Conservation (phyloP, 2,888 invertebrate genomes). For the Ernsta delagoae region DNA sequence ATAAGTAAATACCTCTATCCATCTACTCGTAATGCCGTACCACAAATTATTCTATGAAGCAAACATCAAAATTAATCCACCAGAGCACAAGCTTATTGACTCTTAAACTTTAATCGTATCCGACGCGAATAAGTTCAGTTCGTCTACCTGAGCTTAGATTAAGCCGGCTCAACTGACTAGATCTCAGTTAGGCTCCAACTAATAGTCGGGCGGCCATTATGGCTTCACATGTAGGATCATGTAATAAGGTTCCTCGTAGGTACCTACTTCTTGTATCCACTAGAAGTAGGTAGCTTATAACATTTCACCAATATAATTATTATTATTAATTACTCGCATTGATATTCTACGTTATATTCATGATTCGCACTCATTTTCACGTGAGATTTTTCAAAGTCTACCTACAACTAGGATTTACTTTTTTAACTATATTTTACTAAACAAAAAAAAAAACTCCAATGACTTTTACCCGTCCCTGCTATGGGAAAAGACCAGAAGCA, state of each 20-base stretch:
- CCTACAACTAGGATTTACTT: too few species aligned
- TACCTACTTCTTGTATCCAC: too few species aligned
- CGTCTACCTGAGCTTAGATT: conserved; percentile 58
- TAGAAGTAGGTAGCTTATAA: too few species aligned
- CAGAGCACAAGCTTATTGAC: conserved; percentile 15
- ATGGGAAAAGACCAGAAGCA: background rate
- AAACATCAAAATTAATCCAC: background rate
- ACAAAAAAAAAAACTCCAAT: too few species aligned
- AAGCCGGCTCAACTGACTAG: conserved; percentile 57
- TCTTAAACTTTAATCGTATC: conserved; percentile 43
- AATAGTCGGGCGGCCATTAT: conserved; percentile 61
- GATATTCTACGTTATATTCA: too few species aligned
- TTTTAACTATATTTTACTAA: too few species aligned
- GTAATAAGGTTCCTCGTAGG: conserved; percentile 29
- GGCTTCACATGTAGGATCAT: conserved; percentile 55
- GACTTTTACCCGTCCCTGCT: too few species aligned
- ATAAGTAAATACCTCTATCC: too few species aligned
- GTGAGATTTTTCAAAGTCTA: too few species aligned
- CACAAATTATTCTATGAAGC: background rate
- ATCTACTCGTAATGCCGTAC: background rate
- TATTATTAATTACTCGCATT: too few species aligned
- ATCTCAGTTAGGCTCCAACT: conserved; percentile 52
- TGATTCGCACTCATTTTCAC: too few species aligned
- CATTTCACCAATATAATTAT: too few species aligned
- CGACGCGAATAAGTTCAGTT: conserved; percentile 54